phyloP scores from a whole-genome alignment of 2,113 vertebrate species.

The Oxygymnocypris stewartii region DNA sequence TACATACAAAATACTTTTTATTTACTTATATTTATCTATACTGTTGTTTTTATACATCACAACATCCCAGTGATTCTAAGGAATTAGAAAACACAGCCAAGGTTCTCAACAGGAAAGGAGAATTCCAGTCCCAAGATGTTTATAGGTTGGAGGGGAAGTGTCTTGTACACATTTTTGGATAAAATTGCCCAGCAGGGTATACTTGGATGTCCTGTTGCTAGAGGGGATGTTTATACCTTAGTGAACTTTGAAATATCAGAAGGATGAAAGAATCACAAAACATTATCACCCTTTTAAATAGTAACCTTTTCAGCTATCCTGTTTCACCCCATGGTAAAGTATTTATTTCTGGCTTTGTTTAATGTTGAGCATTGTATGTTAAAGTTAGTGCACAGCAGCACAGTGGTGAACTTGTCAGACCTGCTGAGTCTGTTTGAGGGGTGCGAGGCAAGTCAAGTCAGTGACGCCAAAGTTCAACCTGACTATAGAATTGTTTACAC shows the following conservation, averaged over 20 bases:
- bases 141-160: conserved; percentile 17
- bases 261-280: not conserved
- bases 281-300: not conserved
- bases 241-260: not conserved
- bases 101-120: conserved; percentile 35
- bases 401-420: conserved; percentile 46
- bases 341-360: not conserved
- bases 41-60: not conserved
- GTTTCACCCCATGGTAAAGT: conserved; percentile 1
- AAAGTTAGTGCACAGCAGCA: not conserved
- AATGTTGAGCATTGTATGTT: not conserved
- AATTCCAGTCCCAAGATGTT: conserved; percentile 12
- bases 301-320: not conserved
- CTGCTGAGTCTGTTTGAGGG: conserved; percentile 47
- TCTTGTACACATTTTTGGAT: not conserved
- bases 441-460: not conserved
- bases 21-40: not conserved
- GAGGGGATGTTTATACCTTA: conserved; percentile 7
- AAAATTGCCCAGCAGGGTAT: not conserved
- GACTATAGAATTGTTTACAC: not conserved
- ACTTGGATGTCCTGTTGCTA: conserved; percentile 11
- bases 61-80: not conserved
- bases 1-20: not conserved
- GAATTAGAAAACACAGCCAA: conserved; percentile 3
- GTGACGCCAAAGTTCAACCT: conserved; percentile 31